Evolutionary conservation across 2,888 invertebrate species (phyloP), one percentile per base, ranked within the genome.

Genomic region (Coleophora flavipennella): DNA sequence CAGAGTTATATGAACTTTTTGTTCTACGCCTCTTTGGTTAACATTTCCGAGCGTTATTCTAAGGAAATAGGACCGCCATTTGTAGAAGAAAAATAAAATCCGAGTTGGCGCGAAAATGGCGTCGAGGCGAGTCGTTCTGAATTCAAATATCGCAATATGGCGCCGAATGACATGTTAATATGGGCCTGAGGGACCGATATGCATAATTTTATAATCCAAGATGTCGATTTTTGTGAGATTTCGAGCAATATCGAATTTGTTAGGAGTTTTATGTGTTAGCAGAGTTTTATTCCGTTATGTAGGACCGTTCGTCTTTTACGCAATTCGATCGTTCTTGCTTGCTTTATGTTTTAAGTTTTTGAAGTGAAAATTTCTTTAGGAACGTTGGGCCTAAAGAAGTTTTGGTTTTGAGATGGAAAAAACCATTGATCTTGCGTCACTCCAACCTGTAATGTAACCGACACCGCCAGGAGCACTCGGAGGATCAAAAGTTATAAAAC

Each of bases 151-250:
- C 57, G 62, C 78, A 81, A 78, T 75, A 81, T 78, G 80, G 77
- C 78, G 68, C 51, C 64, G 62, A 65, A 80, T 80, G 81, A 81
- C 79, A 80, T 81, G 81, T 81, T 81, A 81, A 81, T 81, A 80
- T 60, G 74, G 58, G 62, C 57, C 55, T 56, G 51, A 42, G 72
- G 67, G 59, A 55, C 57, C 74, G 73, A 73, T 76, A 81, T 79
- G 75, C 77, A 80, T 80, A 79, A 80, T 80, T 75, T 78, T 76
- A 77, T 78, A 57, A 55, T 56, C 51, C 48, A 44, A 44, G 44
- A 41, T 46, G 48, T 59, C 51, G 51, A 52, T 59, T 59, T 64
- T 66, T 57, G 50, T 48, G 45, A 43, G 45, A 48, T 49, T 50
- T 40, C 33, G 34, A 49, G 53, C 46, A 42, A 40, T 43, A 33